phyloP scores from a whole-genome alignment of 2,797 vertebrate genomes.

The Prionace glauca region DNA sequence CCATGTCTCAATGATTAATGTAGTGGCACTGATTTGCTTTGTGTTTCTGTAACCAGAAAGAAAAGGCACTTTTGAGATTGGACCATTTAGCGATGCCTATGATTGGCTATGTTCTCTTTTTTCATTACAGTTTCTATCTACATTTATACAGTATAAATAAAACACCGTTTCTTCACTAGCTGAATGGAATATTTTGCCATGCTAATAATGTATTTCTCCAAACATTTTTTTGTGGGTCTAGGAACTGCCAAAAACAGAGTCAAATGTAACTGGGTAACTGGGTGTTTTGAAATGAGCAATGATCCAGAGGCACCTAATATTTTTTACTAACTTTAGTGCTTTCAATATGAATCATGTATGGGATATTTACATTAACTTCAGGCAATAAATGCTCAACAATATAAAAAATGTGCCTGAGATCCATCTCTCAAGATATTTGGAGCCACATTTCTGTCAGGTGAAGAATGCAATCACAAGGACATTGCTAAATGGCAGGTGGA shows the following conservation, averaged over 20 bases:
- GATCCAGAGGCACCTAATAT: neutral
- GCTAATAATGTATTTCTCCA: neutral
- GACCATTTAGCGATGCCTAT: slow-evolving; percentile 41
- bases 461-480: neutral
- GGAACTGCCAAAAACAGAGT: neutral
- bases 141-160: slow-evolving; percentile 41
- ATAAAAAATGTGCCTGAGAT: neutral
- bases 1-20: slow-evolving; percentile 46
- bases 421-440: neutral
- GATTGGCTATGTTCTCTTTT: slow-evolving; percentile 45
- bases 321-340: neutral
- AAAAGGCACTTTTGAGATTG: slow-evolving; percentile 47
- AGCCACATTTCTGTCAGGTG: neutral
- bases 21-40: slow-evolving; percentile 47
- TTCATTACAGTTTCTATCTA: slow-evolving; percentile 46
- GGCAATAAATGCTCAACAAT: neutral
- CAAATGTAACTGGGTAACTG: neutral
- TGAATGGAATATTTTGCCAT: slow-evolving; percentile 42
- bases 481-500: neutral
- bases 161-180: slow-evolving; percentile 44
- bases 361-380: neutral
- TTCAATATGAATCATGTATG: neutral
- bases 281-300: neutral
- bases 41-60: slow-evolving; percentile 41
- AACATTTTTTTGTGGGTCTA: neutral